Conservation (phyloP, 1,140 invertebrate species). For the Portunus trituberculatus region DNA sequence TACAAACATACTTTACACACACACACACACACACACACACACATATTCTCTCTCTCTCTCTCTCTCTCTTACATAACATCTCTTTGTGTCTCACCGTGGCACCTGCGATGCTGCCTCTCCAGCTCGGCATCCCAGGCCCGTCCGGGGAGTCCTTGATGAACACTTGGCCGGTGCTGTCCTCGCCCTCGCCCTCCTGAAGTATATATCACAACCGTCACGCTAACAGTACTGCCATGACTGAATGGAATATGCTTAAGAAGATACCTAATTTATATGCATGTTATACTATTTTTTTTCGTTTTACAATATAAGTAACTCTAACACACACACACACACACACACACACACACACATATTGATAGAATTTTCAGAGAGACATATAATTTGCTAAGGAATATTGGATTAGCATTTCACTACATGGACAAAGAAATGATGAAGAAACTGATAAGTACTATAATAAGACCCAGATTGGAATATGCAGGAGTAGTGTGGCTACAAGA, state of each 20-base stretch:
- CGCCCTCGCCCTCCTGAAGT: conserved; percentile 28
- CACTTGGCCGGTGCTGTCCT: not conserved
- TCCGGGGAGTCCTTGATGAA: conserved; percentile 54
- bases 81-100: conserved; percentile 33
- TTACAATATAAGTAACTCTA: too few species aligned
- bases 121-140: conserved; percentile 24
- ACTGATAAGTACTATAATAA: too few species aligned
- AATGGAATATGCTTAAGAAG: not conserved
- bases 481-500: too few species aligned
- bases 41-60: conserved; percentile 31
- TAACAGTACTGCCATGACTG: not conserved
- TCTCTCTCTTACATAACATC: not conserved
- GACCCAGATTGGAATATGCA: too few species aligned
- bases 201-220: not conserved
- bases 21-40: conserved; percentile 5
- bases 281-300: too few species aligned
- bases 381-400: too few species aligned
- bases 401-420: too few species aligned
- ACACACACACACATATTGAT: not conserved
- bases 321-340: conserved; percentile 20
- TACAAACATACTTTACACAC: not conserved
- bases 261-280: not conserved
- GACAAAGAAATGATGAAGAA: too few species aligned
- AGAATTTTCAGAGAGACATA: too few species aligned
- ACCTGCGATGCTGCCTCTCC: conserved; percentile 55